phyloP scores from a whole-genome alignment of 2,113 vertebrate species.

The Rafetus swinhoei region DNA sequence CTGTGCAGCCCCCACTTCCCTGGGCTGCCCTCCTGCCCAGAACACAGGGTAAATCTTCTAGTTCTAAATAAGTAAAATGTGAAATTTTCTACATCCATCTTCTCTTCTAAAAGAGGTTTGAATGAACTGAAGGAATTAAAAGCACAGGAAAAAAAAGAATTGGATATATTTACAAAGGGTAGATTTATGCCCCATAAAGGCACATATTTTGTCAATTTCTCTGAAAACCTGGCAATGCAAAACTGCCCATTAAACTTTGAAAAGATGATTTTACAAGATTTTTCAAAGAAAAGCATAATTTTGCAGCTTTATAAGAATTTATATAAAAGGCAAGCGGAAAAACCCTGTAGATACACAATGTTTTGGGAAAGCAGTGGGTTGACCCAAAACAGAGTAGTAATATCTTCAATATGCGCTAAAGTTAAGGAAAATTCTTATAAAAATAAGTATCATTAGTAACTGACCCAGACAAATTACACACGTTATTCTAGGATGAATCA shows the following conservation, averaged over 20 bases:
- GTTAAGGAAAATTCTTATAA: background rate
- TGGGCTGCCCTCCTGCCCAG: too few relatives aligned
- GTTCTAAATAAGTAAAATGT: background rate
- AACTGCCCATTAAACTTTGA: background rate
- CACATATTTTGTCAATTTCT: background rate
- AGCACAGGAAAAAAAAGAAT: background rate
- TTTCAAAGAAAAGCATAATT: background rate
- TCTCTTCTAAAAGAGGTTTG: background rate
- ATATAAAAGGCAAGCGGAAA: slow-evolving; percentile 3
- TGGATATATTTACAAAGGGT: background rate
- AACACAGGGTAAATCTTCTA: background rate
- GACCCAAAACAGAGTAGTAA: background rate
- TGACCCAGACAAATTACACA: background rate
- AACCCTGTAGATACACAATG: background rate
- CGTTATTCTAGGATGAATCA: background rate
- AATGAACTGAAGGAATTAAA: background rate
- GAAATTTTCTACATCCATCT: background rate
- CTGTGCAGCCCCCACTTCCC: too few relatives aligned
- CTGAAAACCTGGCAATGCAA: background rate
- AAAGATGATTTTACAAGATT: slow-evolving; percentile 12
- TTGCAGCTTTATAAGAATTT: background rate
- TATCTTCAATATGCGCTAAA: background rate
- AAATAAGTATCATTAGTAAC: background rate
- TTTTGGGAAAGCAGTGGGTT: background rate
- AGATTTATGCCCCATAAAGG: background rate